Conservation (phyloP, 2,888 invertebrate genomes). For the Tenthredo livida region DNA sequence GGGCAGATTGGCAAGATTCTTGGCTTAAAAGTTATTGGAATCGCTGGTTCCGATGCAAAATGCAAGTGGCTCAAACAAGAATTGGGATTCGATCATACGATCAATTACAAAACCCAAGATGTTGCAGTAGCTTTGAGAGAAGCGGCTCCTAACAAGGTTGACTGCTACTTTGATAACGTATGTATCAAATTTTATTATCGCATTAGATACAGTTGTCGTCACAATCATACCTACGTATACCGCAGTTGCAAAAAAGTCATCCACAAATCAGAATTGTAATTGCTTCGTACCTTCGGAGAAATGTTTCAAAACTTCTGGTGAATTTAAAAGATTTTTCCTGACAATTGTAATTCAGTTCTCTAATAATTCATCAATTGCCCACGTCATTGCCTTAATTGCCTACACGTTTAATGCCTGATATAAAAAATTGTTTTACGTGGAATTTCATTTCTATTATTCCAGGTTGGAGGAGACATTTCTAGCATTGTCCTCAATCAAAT, state of each 20-base stretch:
- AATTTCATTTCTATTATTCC: conserved; percentile 49
- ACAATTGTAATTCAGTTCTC: no score
- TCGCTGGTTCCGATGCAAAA: conserved; percentile 86
- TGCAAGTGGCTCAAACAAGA: conserved; percentile 84
- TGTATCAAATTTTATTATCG: conserved; percentile 62
- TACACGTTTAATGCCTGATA: not conserved
- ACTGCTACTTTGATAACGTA: conserved; percentile 90
- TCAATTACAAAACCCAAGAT: conserved; percentile 86
- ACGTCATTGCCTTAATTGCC: not conserved
- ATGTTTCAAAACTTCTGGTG: no score
- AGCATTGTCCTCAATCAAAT: conserved; percentile 82
- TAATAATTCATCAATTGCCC: not conserved
- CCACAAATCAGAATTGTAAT: no score
- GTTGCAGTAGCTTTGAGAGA: conserved; percentile 80
- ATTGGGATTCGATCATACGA: conserved; percentile 84
- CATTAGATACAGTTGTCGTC: conserved; percentile 7
- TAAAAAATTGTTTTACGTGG: conserved; percentile 71
- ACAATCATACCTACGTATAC: not conserved
- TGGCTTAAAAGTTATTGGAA: conserved; percentile 86
- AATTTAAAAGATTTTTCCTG: no score
- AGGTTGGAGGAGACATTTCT: conserved; percentile 86
- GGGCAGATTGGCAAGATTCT: conserved; percentile 88
- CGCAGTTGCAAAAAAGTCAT: not conserved
- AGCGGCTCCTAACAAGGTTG: conserved; percentile 85
- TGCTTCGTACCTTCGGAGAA: no score